phyloP scores from a whole-genome alignment of 2,797 vertebrate genomes.

The Schizopygopsis pylzovi region DNA sequence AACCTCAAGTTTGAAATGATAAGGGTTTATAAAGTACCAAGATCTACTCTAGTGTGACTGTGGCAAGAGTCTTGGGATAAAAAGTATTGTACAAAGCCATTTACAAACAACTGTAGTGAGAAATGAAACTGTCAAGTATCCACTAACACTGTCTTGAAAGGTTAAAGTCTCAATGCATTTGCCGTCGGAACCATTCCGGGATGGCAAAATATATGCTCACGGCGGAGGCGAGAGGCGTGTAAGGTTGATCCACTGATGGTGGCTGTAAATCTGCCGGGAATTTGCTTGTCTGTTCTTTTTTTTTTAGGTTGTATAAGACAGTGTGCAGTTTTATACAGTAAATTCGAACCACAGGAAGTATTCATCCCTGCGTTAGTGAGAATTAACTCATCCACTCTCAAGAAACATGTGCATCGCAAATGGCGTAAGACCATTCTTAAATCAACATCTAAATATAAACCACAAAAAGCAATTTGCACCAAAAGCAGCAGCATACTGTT shows the following conservation, averaged over 20 bases:
- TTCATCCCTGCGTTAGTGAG: neutral
- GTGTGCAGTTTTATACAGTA: neutral
- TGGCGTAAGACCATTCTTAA: neutral
- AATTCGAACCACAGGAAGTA: neutral
- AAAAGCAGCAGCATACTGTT: neutral
- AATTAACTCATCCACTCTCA: neutral
- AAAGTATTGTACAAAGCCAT: constrained; percentile 7
- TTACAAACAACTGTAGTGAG: constrained; percentile 24
- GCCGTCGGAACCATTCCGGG: neutral
- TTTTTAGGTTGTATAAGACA: neutral
- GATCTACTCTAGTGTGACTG: neutral
- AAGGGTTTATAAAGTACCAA: constrained; percentile 3
- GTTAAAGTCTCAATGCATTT: constrained; percentile 20
- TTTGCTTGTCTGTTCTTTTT: constrained; percentile 13
- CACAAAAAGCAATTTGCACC: constrained; percentile 11
- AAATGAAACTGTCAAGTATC: constrained; percentile 15
- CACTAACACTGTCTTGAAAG: constrained; percentile 3
- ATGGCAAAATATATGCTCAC: neutral
- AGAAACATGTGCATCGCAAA: neutral
- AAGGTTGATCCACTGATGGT: constrained; percentile 3
- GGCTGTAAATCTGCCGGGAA: constrained; percentile 11
- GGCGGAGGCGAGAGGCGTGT: constrained; percentile 1
- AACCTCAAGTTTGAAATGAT: constrained; percentile 13
- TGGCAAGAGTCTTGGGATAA: constrained; percentile 1
- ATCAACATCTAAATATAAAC: constrained; percentile 35